Conservation (phyloP, 2,113 vertebrate species). For the Zosterops borbonicus region DNA sequence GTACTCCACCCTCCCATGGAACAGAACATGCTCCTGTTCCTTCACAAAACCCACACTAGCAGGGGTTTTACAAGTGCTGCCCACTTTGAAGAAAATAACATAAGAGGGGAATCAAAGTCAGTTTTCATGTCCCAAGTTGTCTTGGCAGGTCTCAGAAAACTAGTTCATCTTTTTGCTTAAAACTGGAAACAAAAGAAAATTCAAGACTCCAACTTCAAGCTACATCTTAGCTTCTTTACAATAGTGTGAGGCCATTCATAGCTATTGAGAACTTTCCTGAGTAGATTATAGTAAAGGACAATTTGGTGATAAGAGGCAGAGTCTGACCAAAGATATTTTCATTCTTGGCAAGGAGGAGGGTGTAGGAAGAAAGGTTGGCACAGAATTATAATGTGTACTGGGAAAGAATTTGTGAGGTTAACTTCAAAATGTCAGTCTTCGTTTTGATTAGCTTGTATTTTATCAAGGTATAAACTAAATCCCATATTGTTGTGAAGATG, state of each 20-base stretch:
- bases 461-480: not conserved
- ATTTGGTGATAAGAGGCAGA: not conserved
- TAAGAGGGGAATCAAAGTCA: not conserved
- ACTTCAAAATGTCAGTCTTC: not conserved
- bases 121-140: not conserved
- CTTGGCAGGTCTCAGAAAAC: not conserved
- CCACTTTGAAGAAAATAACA: not conserved
- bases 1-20: not conserved
- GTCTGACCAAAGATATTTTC: not conserved
- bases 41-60: not conserved
- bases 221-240: not conserved
- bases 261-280: not conserved
- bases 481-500: not conserved
- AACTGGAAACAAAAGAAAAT: not conserved
- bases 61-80: not conserved
- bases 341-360: not conserved
- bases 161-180: not conserved
- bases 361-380: not conserved
- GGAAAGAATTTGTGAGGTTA: not conserved
- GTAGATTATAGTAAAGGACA: not conserved
- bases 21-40: not conserved
- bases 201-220: not conserved
- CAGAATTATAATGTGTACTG: not conserved
- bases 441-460: not conserved
- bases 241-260: not conserved